Evolutionary conservation across 2,113 vertebrate species (phyloP).

Genomic region (Zapus hudsonius): DNA sequence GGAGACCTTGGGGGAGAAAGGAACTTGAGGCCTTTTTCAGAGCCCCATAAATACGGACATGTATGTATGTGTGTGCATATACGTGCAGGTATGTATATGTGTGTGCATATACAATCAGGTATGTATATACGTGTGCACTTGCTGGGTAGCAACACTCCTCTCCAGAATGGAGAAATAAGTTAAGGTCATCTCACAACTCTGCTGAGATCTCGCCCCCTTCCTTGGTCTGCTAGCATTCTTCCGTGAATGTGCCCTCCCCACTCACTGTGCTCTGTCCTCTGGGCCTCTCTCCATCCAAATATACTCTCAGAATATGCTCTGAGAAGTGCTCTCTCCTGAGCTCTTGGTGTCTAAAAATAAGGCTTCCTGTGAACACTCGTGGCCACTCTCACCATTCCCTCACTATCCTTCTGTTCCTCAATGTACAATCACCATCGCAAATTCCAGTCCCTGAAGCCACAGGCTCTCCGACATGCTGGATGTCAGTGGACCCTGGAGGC

Average conservation of each 20-base stretch:
- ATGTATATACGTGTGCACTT: fast-evolving
- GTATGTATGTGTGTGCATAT: fast-evolving
- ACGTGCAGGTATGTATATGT: fast-evolving
- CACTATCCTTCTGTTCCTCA: neutral
- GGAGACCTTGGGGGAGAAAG: neutral
- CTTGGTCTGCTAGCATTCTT: neutral
- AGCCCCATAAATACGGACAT: too few relatives aligned
- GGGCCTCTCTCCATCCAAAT: neutral
- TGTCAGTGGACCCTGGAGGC: too few relatives aligned
- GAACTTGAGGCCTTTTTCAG: neutral
- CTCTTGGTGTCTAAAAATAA: neutral
- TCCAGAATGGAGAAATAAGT: neutral
- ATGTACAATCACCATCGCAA: neutral
- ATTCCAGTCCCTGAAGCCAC: neutral
- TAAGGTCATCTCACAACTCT: neutral
- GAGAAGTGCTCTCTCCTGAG: neutral
- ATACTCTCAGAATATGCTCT: neutral
- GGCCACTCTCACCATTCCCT: neutral
- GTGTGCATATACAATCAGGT: too few relatives aligned
- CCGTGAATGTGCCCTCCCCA: neutral
- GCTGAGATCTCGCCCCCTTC: neutral
- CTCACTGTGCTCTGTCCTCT: neutral
- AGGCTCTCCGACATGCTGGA: neutral
- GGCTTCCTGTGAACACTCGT: neutral
- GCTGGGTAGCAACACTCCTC: neutral